phyloP scores from a whole-genome alignment of 1,140 invertebrate species.

The Anastrepha obliqua region DNA sequence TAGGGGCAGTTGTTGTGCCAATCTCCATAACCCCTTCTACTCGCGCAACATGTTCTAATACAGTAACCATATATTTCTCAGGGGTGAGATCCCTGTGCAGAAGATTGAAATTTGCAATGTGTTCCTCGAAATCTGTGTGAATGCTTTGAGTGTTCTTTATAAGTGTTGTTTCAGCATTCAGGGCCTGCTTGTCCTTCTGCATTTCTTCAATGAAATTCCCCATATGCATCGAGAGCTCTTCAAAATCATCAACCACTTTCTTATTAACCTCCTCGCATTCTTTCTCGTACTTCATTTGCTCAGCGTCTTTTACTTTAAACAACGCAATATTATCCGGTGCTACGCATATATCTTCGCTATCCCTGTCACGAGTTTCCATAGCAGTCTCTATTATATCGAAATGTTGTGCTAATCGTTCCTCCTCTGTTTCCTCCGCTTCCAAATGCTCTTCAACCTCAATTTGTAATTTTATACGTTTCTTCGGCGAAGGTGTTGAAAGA shows the following conservation, averaged over 20 bases:
- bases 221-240: constrained; percentile 61
- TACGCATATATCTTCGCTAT: background rate
- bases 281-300: constrained; percentile 57
- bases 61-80: background rate
- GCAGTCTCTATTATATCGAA: constrained; percentile 54
- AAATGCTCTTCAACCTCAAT: constrained; percentile 32
- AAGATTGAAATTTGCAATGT: background rate
- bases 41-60: background rate
- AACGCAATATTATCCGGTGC: background rate
- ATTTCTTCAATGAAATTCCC: constrained; percentile 54
- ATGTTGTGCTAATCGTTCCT: background rate
- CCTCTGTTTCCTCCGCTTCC: background rate
- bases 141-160: background rate
- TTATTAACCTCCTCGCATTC: constrained; percentile 61
- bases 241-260: constrained; percentile 62
- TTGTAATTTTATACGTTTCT: constrained; percentile 43
- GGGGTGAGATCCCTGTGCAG: background rate
- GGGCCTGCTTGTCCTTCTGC: background rate
- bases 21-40: background rate
- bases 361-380: constrained; percentile 3
- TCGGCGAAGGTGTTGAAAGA: constrained; percentile 18
- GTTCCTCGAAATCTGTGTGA: background rate
- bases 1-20: background rate
- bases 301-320: background rate
- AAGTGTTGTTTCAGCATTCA: background rate